These are phyloP conservation scores for Rissa tridactyla DNA, from an alignment of 2,113 vertebrate genomes.

Conservation along the genomic window DNA sequence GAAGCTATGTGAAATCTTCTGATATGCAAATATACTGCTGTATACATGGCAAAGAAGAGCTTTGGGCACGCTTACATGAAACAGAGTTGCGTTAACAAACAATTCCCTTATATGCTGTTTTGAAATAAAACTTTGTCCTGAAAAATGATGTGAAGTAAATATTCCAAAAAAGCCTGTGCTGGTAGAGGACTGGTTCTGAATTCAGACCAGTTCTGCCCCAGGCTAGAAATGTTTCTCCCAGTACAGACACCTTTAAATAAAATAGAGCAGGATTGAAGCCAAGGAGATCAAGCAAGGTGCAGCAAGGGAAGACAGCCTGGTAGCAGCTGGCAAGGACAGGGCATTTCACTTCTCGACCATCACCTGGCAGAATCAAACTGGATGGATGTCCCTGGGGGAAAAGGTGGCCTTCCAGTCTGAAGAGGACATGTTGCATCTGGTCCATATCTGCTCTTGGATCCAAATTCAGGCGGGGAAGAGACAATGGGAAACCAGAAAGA, in stretches of 20 bases:
- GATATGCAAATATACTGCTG: slow-evolving; percentile 52
- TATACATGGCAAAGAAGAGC: neutral
- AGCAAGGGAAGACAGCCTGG: neutral
- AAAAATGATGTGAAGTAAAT: neutral
- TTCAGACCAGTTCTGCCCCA: neutral
- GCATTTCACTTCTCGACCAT: neutral
- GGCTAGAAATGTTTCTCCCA: neutral
- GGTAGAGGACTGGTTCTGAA: neutral
- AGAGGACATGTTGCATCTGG: neutral
- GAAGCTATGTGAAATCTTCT: slow-evolving; percentile 49
- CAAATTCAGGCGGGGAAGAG: neutral
- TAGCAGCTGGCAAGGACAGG: neutral
- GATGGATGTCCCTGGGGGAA: neutral
- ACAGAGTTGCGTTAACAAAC: neutral
- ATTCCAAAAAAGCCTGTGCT: neutral
- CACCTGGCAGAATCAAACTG: neutral
- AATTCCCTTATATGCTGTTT: neutral
- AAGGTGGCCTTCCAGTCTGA: neutral
- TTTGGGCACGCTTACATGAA: neutral
- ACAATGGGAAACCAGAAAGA: neutral
- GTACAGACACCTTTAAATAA: neutral
- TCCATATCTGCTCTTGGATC: neutral
- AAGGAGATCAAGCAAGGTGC: neutral
- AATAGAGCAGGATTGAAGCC: neutral
- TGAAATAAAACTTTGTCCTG: neutral